Base-by-base conservation (phyloP, 92 coral and sea anemone species). In the Epizoanthus illoricatus region DNA sequence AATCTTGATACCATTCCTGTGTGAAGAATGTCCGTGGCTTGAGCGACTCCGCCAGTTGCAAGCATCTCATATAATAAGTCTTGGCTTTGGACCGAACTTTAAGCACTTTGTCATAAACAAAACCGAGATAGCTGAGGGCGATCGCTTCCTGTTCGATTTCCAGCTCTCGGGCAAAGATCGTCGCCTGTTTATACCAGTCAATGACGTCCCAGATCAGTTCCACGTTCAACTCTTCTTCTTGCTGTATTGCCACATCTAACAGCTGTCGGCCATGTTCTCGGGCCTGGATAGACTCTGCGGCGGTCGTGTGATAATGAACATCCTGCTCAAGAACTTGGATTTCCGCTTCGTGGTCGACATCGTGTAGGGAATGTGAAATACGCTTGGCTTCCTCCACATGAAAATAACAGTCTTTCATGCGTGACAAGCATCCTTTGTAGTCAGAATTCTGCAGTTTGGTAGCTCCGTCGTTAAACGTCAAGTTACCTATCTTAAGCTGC, bases 101-200 rank as follows among this genome's bases (percentile, higher is more conserved):
- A 59, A 95, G 87, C 54, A 95, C 95, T 64, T 86, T 90, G 84
- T 92, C 94, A 65, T 95, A 95, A 41, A 94, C 93, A 28, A 23
- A 79, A n/a, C 98, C 98, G 7, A 94, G 90, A 19, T 86, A 81
- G 54, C 97, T 87, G 36, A 87, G 91, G 5, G 95, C 95, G 58
- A 92, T 91, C 65, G 98, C 98, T 83, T 95, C 98, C 45, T 88
- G 95, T 57, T 94, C 94, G 20, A 94, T 81, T 21, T 94, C 97
- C 23, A 90, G 62, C 73, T 94, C 98, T 10, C 98, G 76, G 36
- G 98, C 93, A 19, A 94, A 83, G 15, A 94, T 86, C 18, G 89
- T 87, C 11, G 97, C 90, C 58, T 88, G 89, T 74, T 92, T 94
- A 86, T 89, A 94, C 97, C 98, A 92, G 76, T 94, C 98, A 16